These are phyloP conservation scores for Melanocharis versteri DNA, from an alignment of 2,113 vertebrate species.

Conservation along the genomic window DNA sequence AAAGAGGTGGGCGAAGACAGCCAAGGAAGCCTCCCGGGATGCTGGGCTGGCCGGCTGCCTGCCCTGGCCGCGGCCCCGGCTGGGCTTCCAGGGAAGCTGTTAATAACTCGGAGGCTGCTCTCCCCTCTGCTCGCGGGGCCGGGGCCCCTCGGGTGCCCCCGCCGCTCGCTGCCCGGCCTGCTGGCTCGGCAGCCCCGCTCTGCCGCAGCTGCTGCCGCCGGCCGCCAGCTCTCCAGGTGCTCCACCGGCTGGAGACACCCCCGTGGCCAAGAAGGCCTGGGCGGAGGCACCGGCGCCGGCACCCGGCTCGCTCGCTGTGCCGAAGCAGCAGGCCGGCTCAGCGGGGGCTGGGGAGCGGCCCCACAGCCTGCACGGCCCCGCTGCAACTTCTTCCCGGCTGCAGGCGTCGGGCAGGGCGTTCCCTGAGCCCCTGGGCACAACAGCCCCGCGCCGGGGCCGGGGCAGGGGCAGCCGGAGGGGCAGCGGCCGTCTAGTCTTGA, in stretches of 20 bases:
- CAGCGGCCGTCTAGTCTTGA: rapidly evolving
- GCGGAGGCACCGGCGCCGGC: background rate
- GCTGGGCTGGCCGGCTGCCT: background rate
- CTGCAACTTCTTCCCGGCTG: background rate
- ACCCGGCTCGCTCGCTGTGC: background rate
- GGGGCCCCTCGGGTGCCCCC: background rate
- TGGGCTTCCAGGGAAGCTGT: conserved; percentile 17
- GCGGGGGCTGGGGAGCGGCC: background rate
- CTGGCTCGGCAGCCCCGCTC: background rate
- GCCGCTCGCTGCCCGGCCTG: background rate
- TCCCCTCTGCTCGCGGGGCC: background rate
- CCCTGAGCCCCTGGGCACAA: rapidly evolving
- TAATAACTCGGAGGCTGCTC: conserved; percentile 1
- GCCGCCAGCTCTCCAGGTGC: conserved; percentile 10
- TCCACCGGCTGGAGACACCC: background rate
- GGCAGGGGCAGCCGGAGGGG: background rate
- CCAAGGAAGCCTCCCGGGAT: background rate
- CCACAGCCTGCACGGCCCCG: background rate
- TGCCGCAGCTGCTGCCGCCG: background rate
- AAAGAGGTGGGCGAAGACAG: conserved; percentile 39
- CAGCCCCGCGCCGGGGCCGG: rapidly evolving
- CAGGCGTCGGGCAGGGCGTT: background rate
- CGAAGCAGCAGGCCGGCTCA: background rate
- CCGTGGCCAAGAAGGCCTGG: background rate
- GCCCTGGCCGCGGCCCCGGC: background rate